These are phyloP conservation scores for Laticauda colubrina DNA, from an alignment of 2,113 vertebrate genomes.

Conservation along the genomic window DNA sequence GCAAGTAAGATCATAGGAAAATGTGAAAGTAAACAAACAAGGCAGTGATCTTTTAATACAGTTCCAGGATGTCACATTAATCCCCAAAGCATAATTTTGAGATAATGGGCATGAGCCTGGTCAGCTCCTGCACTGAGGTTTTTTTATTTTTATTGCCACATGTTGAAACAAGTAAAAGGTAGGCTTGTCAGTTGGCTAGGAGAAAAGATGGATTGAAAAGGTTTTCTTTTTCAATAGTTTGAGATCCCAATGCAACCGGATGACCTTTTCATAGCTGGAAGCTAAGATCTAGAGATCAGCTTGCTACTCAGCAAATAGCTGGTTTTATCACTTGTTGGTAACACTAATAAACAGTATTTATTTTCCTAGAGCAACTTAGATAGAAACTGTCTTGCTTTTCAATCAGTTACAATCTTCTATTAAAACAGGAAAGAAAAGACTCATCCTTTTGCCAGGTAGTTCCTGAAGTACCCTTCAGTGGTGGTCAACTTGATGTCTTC, in stretches of 20 bases:
- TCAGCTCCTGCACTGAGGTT: constrained; percentile 3
- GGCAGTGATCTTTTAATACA: constrained; percentile 34
- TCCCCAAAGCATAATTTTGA: neutral
- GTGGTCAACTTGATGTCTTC: neutral
- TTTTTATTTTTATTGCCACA: constrained; percentile 12
- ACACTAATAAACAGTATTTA: neutral
- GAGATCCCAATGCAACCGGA: neutral
- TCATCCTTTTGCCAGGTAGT: neutral
- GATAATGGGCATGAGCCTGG: neutral
- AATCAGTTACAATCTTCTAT: neutral
- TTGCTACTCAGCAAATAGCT: neutral
- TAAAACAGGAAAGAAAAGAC: neutral
- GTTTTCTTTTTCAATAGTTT: neutral
- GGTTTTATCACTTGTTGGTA: neutral
- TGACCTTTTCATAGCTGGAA: neutral
- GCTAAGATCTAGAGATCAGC: neutral
- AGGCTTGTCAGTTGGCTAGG: neutral
- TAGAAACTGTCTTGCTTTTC: neutral
- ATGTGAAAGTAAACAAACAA: constrained; percentile 22
- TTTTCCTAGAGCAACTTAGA: neutral
- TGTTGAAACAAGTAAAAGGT: constrained; percentile 26
- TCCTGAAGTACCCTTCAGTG: neutral
- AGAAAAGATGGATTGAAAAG: neutral
- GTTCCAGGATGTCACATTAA: constrained; percentile 23
- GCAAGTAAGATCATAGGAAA: constrained; percentile 25